Base-by-base conservation (phyloP, 1,140 invertebrate genomes). In the Pogonomyrmex californicus region DNA sequence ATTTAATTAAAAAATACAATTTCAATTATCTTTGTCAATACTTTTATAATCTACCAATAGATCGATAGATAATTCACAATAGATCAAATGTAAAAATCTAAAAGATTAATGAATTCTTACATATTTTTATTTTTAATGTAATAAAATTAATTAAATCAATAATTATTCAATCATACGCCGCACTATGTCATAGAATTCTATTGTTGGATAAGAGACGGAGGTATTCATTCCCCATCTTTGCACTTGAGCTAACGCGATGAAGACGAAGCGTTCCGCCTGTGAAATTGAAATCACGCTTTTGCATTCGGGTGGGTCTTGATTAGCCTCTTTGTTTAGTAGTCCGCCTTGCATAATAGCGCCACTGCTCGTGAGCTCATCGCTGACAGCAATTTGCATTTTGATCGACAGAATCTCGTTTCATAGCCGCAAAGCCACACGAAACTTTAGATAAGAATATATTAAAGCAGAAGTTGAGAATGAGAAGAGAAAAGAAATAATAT, bases 261-360 rank as follows among this genome's bases (percentile, higher is more conserved):
- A 73, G 68, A 41, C 66, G 63, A 88, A 77, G 66, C 79, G 58
- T 88, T 79, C 60, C 87, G 47, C 17, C 71, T 66, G 33, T 65
- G 85, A 83, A 90, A 91, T 91, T 91, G 79, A 65, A 92, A 87
- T 91, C 66, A 62, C 66, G 68, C 63, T 62, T 68, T 71, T 70
- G 30, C 17, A 68, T 30, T 36, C 41, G 68, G 68, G 60, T 70
- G 60, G 47, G 10, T n/a, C 56, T 88, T 86, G 87, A 90, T 90
- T 89, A 89, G 87, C 83, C 70, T 82, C 87, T 90, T 90, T 90
- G 88, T 89, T 89, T 88, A 73, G 70, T 60, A 49, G 68, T 14
- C 38, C 65, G 65, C 66, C 85, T 86, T 88, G 88, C 81, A 76
- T 77, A 88, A 88, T 86, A 77, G 54, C 76, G 73, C 47, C 38